These are phyloP conservation scores for Tetranychus truncatus DNA, from an alignment of 2,888 invertebrate genomes.

Conservation along the genomic window DNA sequence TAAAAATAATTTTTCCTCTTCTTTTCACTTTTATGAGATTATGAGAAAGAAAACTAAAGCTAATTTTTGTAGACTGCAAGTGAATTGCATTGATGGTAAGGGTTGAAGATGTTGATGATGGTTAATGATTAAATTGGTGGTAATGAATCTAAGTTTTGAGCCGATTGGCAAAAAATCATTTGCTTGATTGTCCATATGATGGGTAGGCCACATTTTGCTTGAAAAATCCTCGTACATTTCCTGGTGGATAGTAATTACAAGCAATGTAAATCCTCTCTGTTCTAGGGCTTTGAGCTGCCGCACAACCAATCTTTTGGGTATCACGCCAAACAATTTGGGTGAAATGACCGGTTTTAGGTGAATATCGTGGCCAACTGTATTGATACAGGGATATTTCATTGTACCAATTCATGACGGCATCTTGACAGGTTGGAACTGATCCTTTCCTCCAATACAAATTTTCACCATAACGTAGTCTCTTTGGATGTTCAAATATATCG, in stretches of 20 bases:
- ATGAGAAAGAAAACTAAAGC: no score
- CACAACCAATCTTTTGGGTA: conserved; percentile 13
- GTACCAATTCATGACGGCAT: conserved; percentile 14
- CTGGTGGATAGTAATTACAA: conserved; percentile 14
- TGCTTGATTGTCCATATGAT: neutral
- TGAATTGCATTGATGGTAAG: no score
- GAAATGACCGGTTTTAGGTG: conserved; percentile 16
- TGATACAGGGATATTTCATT: conserved; percentile 11
- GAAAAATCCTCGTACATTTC: conserved; percentile 13
- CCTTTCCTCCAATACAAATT: conserved; percentile 15
- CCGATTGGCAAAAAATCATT: neutral
- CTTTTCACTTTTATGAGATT: no score
- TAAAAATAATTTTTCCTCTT: neutral
- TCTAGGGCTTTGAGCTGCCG: conserved; percentile 1
- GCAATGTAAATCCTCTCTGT: conserved; percentile 13
- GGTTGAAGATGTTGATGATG: no score
- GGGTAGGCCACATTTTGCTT: conserved; percentile 14
- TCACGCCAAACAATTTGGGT: conserved; percentile 15
- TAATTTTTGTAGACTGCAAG: no score
- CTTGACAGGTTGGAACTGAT: conserved; percentile 11
- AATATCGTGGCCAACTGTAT: conserved; percentile 1
- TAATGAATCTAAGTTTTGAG: no score
- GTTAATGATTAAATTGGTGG: no score
- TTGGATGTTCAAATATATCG: conserved; percentile 13
- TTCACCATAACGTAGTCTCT: conserved; percentile 12